Base-by-base conservation (phyloP, 2,113 vertebrate species). In the Ceyx melanurus region DNA sequence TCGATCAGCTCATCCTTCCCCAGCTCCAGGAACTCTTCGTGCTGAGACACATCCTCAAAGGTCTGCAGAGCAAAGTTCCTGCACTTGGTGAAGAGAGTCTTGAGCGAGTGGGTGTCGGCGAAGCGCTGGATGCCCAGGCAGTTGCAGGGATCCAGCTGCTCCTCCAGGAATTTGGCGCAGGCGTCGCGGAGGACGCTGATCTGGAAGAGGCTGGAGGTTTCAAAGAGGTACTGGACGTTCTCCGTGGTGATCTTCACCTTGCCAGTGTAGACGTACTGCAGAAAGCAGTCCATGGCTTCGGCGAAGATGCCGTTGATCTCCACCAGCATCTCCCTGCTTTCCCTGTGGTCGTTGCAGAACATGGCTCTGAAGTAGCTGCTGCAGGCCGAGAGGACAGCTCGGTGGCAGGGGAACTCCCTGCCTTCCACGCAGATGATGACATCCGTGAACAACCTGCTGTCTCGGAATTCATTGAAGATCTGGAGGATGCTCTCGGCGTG, bases 91-190 rank as follows among this genome's bases (percentile, higher is more conserved):
- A 98, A 98, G 1, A 99, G 98, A 0, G 98, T 98, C 97, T 99
- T 99, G 74, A 99, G 98, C 2, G 99, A 98, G 94, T 99, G 99
- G 0, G 98, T 98, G 9, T 99, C 99, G 1, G 99, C 99, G 33
- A 99, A 99, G 83, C 98, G 98, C 97, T 99, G 99, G 97, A 99
- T 99, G 77, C 99, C 99, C 90, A 99, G 97, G 96, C 99, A 99
- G 65, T 99, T 99, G 97, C 99, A 99, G 0, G 99, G 99, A 93
- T 99, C 99, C 88, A 99, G 98, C 90, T 99, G 99, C 83, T 99
- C 99, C 95, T 99, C 99, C 78, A 99, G 97, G 96, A 99, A 99
- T 90, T 99, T 99, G 89, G 99, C 99, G 8, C 99, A 99, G 33
- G 99, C 99, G 2, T 99, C 99, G 2, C 99, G 98, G 76, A 99